A percentile compares a stretch with the other conserved stretches of the same genome.
Conservation (phyloP, 1,140 invertebrate genomes). For the Probaryconus sp. region DNA sequence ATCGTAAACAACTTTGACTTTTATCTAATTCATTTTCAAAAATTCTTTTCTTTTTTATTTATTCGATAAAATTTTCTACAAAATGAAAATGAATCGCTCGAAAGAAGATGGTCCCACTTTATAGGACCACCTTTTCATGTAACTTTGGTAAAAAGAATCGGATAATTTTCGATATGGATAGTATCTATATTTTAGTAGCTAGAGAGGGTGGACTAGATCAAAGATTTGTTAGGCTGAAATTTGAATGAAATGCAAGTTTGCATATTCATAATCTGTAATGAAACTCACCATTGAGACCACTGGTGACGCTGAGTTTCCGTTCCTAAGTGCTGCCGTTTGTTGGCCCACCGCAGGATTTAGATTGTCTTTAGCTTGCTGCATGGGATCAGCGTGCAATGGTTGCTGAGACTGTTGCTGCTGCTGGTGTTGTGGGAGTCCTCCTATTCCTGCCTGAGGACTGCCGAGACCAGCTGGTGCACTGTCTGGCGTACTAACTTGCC, state of each 20-base stretch:
- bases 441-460: conserved; percentile 75
- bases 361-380: conserved; percentile 77
- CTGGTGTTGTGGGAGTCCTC: conserved; percentile 72
- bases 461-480: conserved; percentile 75
- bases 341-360: conserved; percentile 74
- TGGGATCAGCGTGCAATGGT: conserved; percentile 72
- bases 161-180: no score
- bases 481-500: conserved; percentile 77
- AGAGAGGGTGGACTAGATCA: no score
- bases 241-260: no score
- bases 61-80: no score
- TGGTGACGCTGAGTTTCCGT: conserved; percentile 75
- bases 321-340: conserved; percentile 73
- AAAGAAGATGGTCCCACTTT: no score
- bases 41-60: no score
- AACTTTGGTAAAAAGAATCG: no score
- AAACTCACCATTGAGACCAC: conserved; percentile 76
- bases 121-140: no score
- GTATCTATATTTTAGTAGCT: no score
- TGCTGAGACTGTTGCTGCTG: conserved; percentile 70
- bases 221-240: no score
- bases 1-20: conserved; percentile 44
- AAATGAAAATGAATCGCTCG: no score
- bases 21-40: no score
- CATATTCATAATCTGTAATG: conserved; percentile 19